A percentile compares a stretch with the other conserved stretches of the same genome.
Evolutionary conservation across 2,888 invertebrate genomes (phyloP).

Genomic region (Brachyopa scutellaris): DNA sequence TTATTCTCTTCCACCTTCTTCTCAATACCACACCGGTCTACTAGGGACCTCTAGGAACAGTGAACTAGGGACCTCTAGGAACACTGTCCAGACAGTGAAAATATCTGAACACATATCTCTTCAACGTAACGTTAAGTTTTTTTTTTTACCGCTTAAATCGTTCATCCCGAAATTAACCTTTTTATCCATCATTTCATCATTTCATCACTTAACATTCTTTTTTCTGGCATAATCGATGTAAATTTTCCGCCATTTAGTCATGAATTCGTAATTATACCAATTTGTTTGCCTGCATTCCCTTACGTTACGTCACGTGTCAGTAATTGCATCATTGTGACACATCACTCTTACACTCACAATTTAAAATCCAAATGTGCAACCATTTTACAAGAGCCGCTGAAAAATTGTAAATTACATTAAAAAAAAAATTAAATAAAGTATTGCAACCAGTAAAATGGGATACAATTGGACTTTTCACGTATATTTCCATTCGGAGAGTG

Average conservation of each 20-base stretch:
- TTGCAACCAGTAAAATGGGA: background rate
- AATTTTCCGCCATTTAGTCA: conserved; percentile 19
- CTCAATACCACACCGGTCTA: too few species aligned
- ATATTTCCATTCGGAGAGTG: conserved; percentile 50
- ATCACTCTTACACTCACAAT: conserved; percentile 52
- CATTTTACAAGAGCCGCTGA: conserved; percentile 45
- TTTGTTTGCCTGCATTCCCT: background rate
- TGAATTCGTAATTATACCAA: background rate
- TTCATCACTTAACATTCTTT: too few species aligned
- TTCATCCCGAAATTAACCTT: too few species aligned
- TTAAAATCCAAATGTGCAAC: conserved; percentile 55
- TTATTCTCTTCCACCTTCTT: too few species aligned
- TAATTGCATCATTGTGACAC: conserved; percentile 64
- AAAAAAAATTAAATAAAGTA: conserved; percentile 6
- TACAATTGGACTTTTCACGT: conserved; percentile 55
- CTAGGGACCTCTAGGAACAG: too few species aligned
- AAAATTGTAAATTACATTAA: conserved; percentile 52
- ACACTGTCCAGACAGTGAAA: too few species aligned
- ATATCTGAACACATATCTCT: too few species aligned
- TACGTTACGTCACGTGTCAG: conserved; percentile 25
- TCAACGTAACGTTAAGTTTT: too few species aligned
- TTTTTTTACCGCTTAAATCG: too few species aligned
- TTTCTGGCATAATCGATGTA: background rate
- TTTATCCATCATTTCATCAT: too few species aligned
- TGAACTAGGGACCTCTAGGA: too few species aligned